These are phyloP conservation scores for Xylota segnis DNA, from an alignment of 2,888 invertebrate genomes.

Conservation along the genomic window DNA sequence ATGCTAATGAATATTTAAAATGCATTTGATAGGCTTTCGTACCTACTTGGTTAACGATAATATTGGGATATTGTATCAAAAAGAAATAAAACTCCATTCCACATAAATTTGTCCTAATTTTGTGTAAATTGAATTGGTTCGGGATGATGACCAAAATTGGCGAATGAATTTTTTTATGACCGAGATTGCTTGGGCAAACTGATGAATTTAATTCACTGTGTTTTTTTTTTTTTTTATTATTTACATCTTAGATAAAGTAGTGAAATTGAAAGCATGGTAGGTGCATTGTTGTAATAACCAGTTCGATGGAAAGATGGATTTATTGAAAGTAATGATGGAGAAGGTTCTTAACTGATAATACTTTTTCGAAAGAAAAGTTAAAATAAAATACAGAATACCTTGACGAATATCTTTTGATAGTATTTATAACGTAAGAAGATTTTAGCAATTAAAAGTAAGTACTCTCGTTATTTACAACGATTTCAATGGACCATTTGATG, in stretches of 20 bases:
- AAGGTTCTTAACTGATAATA: too few relatives aligned
- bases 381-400: too few relatives aligned
- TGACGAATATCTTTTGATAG: too few relatives aligned
- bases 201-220: background rate
- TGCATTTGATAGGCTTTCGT: background rate
- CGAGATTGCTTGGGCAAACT: background rate
- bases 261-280: background rate
- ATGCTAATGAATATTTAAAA: constrained; percentile 9
- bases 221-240: background rate
- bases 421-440: too few relatives aligned
- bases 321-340: too few relatives aligned
- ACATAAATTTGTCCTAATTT: background rate
- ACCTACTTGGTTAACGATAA: background rate
- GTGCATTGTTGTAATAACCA: too few relatives aligned
- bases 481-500: too few relatives aligned
- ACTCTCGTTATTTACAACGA: too few relatives aligned
- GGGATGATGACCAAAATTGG: constrained; percentile 2
- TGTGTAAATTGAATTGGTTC: background rate
- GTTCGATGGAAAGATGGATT: too few relatives aligned
- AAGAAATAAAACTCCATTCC: background rate
- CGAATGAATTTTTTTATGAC: constrained; percentile 2
- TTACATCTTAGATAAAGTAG: background rate
- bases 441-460: too few relatives aligned
- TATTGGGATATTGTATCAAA: background rate
- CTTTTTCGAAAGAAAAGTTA: too few relatives aligned